phyloP scores from a whole-genome alignment of 2,888 invertebrate genomes.

The Chalcosyrphus nemorum region DNA sequence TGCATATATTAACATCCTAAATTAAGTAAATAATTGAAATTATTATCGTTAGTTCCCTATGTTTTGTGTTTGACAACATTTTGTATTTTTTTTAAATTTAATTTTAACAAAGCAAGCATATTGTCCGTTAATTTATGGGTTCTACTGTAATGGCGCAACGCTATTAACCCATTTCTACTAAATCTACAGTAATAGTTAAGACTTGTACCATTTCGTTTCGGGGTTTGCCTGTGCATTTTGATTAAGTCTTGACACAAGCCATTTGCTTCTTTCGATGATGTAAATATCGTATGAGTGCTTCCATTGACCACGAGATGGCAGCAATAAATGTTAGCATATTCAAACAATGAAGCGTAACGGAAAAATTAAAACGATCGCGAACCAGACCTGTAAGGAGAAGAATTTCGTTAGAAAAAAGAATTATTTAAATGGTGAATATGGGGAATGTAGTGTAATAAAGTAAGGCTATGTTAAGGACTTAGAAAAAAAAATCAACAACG shows the following conservation, averaged over 20 bases:
- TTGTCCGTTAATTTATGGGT: constrained; percentile 49
- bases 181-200: constrained; percentile 7
- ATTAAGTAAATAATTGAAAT: constrained; percentile 70
- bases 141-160: constrained; percentile 56
- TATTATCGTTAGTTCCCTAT: constrained; percentile 68
- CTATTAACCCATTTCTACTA: constrained; percentile 24
- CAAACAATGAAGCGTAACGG: constrained; percentile 85
- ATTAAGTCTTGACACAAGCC: constrained; percentile 67
- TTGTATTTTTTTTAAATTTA: constrained; percentile 3
- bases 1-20: constrained; percentile 26
- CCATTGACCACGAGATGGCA: constrained; percentile 85
- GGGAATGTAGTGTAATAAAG: background rate
- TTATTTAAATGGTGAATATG: background rate
- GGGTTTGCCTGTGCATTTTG: background rate
- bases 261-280: constrained; percentile 61
- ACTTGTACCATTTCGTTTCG: constrained; percentile 21
- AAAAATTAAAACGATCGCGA: constrained; percentile 85
- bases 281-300: constrained; percentile 80
- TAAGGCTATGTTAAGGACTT: too few species aligned
- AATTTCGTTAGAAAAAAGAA: background rate
- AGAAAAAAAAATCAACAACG: too few species aligned
- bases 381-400: constrained; percentile 84
- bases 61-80: constrained; percentile 14
- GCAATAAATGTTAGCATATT: constrained; percentile 87
- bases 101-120: constrained; percentile 37